Conservation (phyloP, 2,113 vertebrate genomes). For the Alosa alosa region DNA sequence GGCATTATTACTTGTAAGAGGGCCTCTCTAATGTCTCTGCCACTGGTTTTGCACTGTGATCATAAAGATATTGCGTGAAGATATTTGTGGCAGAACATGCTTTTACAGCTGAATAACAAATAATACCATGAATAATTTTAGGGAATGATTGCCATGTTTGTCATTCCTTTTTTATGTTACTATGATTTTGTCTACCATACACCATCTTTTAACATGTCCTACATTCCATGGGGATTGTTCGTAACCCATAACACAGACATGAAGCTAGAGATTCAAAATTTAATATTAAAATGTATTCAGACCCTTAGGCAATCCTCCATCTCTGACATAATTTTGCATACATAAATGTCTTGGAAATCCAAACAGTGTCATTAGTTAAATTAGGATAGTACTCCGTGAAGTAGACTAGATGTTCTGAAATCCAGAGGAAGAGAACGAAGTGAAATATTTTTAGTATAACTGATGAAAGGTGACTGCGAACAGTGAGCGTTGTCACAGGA, state of each 20-base stretch:
- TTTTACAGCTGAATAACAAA: neutral
- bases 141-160: neutral
- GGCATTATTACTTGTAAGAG: neutral
- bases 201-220: neutral
- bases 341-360: neutral
- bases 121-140: neutral
- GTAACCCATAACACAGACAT: neutral
- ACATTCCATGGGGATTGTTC: neutral
- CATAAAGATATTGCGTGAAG: neutral
- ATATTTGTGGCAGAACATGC: neutral
- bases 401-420: neutral
- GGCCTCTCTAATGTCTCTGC: neutral
- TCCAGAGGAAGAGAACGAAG: neutral
- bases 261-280: neutral
- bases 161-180: neutral
- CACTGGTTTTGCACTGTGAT: neutral
- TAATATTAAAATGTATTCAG: neutral
- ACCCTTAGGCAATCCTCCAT: neutral
- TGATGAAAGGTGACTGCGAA: neutral
- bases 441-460: neutral
- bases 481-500: neutral
- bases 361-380: neutral
- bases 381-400: neutral
- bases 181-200: neutral
- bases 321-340: slow-evolving; percentile 2